Evolutionary conservation across 2,797 vertebrate genomes (phyloP), one percentile per base, ranked within the genome.

Genomic region (Helostoma temminkii): DNA sequence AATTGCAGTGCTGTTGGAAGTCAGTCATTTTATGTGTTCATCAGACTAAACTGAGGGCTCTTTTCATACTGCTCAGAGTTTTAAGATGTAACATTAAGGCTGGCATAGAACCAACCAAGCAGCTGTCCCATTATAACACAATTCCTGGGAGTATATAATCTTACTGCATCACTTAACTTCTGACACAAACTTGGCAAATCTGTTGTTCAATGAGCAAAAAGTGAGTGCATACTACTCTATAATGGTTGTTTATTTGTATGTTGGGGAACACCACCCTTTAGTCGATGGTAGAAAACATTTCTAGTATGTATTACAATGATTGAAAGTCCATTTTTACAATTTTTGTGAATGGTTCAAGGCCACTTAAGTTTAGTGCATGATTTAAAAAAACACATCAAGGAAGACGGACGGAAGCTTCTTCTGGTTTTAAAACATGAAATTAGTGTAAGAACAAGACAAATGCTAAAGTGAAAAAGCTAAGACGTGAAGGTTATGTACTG

Each of bases 281-380:
- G 94, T 92, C 90, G 80, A 90, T 91, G 93, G 92, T 95, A 96
- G 94, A 93, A 95, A 89, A 91, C 91, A 93, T 94, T 93, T 95
- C 92, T 94, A 92, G 92, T 93, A 92, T 91, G 93, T 93, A 93
- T 94, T 94, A 94, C 94, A 93, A 93, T 91, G 92, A 92, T 90
- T 83, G 84, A 91, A 93, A 92, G 86, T 92, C 88, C 81, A 88
- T 93, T 91, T 90, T 88, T 91, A 91, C 91, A 90, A 90, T 91
- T 92, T 90, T 94, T 89, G 89, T 94, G 93, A 91, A 93, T 93
- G 92, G 93, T 93, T 90, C 81, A 85, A 93, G 93, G 93, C 93
- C 92, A 91, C 86, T 84, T 92, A 91, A 93, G 90, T 93, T 92
- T 94, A 93, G 93, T 96, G 96, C 96, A 96, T 96, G 95, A 95